Evolutionary conservation across 2,888 invertebrate species (phyloP).

Genomic region (Ceraclea dissimilis): DNA sequence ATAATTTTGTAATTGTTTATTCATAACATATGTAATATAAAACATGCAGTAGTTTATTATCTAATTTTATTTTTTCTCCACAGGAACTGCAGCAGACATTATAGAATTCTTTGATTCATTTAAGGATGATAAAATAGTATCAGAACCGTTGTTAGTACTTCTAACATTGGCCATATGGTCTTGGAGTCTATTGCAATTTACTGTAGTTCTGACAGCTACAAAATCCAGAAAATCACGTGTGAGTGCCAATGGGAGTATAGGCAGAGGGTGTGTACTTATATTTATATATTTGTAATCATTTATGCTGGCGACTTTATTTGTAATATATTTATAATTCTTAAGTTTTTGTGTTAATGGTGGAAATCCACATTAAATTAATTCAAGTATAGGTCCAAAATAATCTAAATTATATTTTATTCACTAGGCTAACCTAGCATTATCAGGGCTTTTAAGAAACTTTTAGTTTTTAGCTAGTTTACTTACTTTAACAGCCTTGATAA

Average conservation of each 20-base stretch:
- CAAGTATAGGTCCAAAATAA: too few relatives aligned
- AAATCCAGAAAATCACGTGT: constrained; percentile 70
- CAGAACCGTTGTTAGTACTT: constrained; percentile 71
- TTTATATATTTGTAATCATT: too few relatives aligned
- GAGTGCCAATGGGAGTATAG: constrained; percentile 35
- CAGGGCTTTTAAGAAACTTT: too few relatives aligned
- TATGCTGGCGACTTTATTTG: not conserved
- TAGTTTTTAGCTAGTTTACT: too few relatives aligned
- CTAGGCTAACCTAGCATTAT: too few relatives aligned
- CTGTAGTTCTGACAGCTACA: constrained; percentile 86
- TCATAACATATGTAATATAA: too few relatives aligned
- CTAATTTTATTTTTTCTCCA: not conserved
- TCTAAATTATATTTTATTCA: too few relatives aligned
- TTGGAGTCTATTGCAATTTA: constrained; percentile 90
- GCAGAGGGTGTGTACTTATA: constrained; percentile 20
- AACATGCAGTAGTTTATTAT: too few relatives aligned
- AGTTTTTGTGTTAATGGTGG: too few relatives aligned
- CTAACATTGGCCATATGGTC: constrained; percentile 88
- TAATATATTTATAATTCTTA: too few relatives aligned
- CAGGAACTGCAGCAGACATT: constrained; percentile 89
- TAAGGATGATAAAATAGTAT: constrained; percentile 76
- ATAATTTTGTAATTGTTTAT: not conserved
- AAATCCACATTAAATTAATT: too few relatives aligned
- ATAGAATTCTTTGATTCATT: constrained; percentile 97
- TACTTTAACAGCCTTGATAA: too few relatives aligned